Conservation (phyloP, 2,113 vertebrate species). For the Rhabdomys dilectus region DNA sequence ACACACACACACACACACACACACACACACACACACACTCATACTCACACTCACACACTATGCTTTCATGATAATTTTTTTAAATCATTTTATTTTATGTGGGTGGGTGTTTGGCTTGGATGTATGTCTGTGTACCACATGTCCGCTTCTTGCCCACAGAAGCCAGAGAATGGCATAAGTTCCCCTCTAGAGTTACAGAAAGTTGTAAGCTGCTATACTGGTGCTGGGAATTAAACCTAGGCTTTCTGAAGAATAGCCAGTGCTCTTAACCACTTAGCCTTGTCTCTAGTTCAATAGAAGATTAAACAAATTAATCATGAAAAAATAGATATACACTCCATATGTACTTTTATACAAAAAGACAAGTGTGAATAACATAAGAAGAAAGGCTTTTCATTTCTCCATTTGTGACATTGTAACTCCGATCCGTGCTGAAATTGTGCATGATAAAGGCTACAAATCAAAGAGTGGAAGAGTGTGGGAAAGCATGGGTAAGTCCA, state of each 20-base stretch:
- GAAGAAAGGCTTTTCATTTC: background rate
- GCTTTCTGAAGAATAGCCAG: background rate
- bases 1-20: too few species aligned
- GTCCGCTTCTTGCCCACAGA: background rate
- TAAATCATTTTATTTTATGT: background rate
- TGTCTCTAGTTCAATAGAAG: background rate
- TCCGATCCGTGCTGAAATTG: background rate
- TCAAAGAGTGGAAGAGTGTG: background rate
- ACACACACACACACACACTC: background rate
- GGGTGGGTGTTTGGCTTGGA: background rate
- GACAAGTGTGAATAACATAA: background rate
- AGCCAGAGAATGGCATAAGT: background rate
- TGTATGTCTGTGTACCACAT: background rate
- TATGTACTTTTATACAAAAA: background rate
- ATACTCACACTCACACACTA: background rate
- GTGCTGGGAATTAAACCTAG: background rate
- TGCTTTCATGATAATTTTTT: background rate
- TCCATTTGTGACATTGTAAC: background rate
- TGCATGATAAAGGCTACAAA: background rate
- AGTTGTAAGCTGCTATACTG: background rate
- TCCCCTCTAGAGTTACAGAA: background rate
- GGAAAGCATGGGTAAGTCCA: background rate
- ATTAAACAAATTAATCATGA: background rate
- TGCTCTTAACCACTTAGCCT: background rate
- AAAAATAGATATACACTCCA: background rate